phyloP scores from a whole-genome alignment of 2,888 invertebrate genomes.

The Odontocolon sp. region DNA sequence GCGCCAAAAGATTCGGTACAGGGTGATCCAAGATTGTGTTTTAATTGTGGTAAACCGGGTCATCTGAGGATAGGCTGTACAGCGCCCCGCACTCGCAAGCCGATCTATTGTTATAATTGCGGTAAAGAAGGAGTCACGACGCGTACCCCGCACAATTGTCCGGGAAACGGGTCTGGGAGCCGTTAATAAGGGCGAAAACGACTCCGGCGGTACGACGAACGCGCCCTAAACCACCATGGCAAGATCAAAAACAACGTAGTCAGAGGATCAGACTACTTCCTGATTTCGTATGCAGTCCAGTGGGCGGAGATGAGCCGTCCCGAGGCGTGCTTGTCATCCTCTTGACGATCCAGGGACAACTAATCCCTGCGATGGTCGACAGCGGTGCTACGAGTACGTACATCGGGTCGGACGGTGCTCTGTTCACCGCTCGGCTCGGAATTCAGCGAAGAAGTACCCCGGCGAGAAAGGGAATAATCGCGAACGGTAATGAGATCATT shows the following conservation, averaged over 20 bases:
- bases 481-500: background rate
- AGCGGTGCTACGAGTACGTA: no score
- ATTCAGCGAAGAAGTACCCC: background rate
- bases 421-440: background rate
- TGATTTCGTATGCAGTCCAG: no score
- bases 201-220: background rate
- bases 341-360: no score
- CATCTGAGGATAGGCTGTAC: background rate
- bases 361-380: no score
- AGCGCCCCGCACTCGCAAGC: background rate
- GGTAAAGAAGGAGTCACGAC: slow-evolving; percentile 12
- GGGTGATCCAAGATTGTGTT: background rate
- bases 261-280: no score
- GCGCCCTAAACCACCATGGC: no score
- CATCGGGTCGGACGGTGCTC: background rate
- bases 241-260: no score
- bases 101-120: background rate
- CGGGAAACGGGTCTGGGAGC: slow-evolving; percentile 7
- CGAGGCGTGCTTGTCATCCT: no score
- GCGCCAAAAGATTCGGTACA: background rate
- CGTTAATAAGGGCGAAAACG: background rate
- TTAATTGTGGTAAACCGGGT: background rate
- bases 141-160: background rate
- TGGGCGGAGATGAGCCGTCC: background rate
- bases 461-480: background rate